These are phyloP conservation scores for Dione juno DNA, from an alignment of 2,888 invertebrate genomes.

Conservation along the genomic window DNA sequence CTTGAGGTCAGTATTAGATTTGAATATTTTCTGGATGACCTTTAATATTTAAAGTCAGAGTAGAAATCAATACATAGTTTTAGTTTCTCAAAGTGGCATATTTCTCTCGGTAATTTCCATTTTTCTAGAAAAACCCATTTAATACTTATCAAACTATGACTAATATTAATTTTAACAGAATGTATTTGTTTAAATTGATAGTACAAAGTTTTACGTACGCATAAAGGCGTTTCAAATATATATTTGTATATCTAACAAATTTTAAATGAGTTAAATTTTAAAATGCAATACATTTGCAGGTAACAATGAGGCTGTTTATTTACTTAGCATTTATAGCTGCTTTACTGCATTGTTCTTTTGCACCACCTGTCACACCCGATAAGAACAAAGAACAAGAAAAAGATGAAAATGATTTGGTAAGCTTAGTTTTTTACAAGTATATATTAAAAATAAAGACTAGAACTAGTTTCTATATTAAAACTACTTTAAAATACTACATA, in stretches of 20 bases:
- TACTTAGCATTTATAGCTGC: conserved; percentile 56
- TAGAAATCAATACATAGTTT: conserved; percentile 1
- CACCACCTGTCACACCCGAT: conserved; percentile 82
- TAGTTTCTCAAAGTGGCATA: neutral
- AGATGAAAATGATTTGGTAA: conserved; percentile 79
- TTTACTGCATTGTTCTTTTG: conserved; percentile 71
- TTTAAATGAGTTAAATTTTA: neutral
- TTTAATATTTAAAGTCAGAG: neutral
- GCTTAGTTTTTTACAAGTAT: conserved; percentile 23
- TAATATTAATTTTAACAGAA: neutral
- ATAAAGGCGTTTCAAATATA: neutral
- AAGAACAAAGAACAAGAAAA: conserved; percentile 72
- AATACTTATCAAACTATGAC: neutral
- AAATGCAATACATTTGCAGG: conserved; percentile 28
- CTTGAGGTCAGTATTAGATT: conserved; percentile 3
- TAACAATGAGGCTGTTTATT: conserved; percentile 59
- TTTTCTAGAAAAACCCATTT: neutral
- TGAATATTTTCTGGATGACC: neutral
- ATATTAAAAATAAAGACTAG: neutral
- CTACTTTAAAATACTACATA: neutral
- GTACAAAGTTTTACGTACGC: neutral
- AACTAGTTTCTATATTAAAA: neutral
- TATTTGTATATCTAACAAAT: neutral
- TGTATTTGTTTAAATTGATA: no score
- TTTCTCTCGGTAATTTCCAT: neutral